Base-by-base conservation (phyloP, 2,113 vertebrate species). In the Conger conger region DNA sequence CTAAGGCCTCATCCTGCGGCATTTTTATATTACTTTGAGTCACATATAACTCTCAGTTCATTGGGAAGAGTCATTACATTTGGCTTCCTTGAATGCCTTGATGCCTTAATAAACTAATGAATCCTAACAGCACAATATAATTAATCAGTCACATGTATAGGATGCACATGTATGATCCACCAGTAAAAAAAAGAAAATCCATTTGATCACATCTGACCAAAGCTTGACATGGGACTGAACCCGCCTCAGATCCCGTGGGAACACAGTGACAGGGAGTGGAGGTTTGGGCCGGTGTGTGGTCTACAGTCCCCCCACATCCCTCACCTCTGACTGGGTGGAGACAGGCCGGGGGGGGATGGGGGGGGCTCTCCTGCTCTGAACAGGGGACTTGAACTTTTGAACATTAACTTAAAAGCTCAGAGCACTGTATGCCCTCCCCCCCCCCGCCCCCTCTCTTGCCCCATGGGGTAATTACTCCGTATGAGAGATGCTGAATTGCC, bases 401-500 rank as follows among this genome's bases (percentile, higher is more conserved):
- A 63, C 88, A 80, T 83, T 36, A 45, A 82, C 86, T 83, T 88
- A 83, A 91, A 91, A 90, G 90, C 89, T 77, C 78, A 83, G 86
- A 84, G 83, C 84, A 79, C 30, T 86, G 82, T 50, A 81, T 82
- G 84, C 92, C 89, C 90, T 86, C 84, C 54, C 85, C 81, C 50
- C 60, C 81, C 30, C 36, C 90, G 87, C 84, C 54, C 85, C 81
- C 50, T 63, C 45, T 82, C 81, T 27, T 27, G 77, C 85, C 86
- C 87, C 82, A 37, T 86, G 80, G 87, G 84, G 83, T 90, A 84
- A 89, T 90, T 87, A 88, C 85, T 88, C 93, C 86, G 86, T 94
- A 92, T 92, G 89, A 92, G 91, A 93, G 93, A 93, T 90, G 88
- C 45, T 60, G 87, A 90, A 84, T 87, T 50, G 76, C 20, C 82